Evolutionary conservation across 2,113 vertebrate species (phyloP).

Genomic region (Candoia aspera): DNA sequence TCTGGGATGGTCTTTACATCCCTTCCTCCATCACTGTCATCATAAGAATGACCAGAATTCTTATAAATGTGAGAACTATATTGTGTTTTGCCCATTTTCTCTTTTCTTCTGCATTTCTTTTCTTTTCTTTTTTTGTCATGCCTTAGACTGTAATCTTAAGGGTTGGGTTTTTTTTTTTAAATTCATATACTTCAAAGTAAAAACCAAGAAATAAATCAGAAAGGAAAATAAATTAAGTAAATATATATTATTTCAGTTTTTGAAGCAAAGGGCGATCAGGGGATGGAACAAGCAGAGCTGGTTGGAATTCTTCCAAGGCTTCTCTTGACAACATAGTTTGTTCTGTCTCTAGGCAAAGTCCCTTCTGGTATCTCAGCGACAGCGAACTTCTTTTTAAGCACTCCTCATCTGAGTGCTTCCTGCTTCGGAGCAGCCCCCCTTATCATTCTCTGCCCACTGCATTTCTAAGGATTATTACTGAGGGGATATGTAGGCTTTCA

Average conservation of each 20-base stretch:
- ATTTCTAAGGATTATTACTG: slow-evolving; percentile 19
- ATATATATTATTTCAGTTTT: not conserved
- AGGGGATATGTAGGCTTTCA: not conserved
- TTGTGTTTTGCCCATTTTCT: not conserved
- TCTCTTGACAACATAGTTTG: slow-evolving; percentile 24
- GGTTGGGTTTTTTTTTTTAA: not conserved
- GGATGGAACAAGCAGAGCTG: not conserved
- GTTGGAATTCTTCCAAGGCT: slow-evolving; percentile 32
- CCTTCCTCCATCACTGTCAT: not conserved
- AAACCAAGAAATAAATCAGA: not conserved
- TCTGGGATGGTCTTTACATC: not conserved
- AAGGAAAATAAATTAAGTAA: not conserved
- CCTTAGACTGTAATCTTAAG: not conserved
- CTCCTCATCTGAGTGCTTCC: not conserved
- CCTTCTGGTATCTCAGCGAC: not conserved
- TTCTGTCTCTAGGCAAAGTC: slow-evolving; percentile 20
- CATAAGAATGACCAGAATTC: not conserved
- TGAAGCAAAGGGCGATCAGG: not conserved
- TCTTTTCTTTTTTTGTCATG: not conserved
- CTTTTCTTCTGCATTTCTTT: not conserved
- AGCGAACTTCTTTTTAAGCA: not conserved
- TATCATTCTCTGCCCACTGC: slow-evolving; percentile 40
- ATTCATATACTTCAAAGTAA: not conserved
- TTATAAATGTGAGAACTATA: not conserved
- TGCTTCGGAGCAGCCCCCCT: slow-evolving; percentile 42